Conservation (phyloP, 2,113 vertebrate genomes). For the Daubentonia madagascariensis region DNA sequence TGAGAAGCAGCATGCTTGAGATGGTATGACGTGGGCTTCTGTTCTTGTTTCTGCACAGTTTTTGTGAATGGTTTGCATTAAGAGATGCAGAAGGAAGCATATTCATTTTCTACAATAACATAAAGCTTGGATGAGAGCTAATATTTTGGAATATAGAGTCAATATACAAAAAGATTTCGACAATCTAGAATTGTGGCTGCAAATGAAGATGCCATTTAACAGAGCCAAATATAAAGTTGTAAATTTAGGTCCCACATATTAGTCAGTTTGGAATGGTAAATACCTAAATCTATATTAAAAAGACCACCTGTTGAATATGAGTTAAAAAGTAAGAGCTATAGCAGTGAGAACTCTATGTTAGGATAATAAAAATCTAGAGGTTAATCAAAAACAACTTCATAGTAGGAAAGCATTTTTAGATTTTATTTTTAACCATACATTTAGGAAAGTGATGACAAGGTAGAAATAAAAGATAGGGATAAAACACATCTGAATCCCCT, state of each 20-base stretch:
- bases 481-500: not conserved
- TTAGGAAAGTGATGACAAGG: not conserved
- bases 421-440: not conserved
- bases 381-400: not conserved
- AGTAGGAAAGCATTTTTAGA: not conserved
- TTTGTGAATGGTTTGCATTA: not conserved
- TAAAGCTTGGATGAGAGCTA: not conserved
- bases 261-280: not conserved
- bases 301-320: not conserved
- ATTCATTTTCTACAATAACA: slow-evolving; percentile 1
- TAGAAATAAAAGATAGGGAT: not conserved
- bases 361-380: not conserved
- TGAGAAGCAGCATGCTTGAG: not conserved
- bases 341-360: not conserved
- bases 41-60: not conserved
- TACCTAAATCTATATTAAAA: not conserved
- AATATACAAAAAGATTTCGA: not conserved
- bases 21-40: not conserved
- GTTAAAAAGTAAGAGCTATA: not conserved
- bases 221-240: not conserved
- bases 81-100: not conserved
- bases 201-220: not conserved
- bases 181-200: not conserved
- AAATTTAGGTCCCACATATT: not conserved
- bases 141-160: not conserved